Percentiles rank a stretch among this genome's conserved stretches.
Evolutionary conservation across 2,797 vertebrate species (phyloP).

Genomic region (Rhinophrynus dorsalis): DNA sequence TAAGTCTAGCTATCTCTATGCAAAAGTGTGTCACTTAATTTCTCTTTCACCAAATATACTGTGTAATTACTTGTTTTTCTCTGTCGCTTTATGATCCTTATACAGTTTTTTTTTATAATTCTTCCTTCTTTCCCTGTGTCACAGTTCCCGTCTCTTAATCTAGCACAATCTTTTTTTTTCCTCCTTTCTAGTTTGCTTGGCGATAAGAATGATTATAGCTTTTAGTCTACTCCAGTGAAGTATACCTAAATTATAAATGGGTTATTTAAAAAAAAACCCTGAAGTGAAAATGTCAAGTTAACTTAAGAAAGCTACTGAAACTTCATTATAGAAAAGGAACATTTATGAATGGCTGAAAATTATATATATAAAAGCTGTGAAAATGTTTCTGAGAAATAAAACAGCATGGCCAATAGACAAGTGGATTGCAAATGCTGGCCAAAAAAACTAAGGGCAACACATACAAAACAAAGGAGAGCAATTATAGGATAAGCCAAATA

Average conservation of each 20-base stretch:
- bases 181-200: not conserved
- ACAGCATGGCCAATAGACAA: not conserved
- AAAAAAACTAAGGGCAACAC: too few species aligned
- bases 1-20: too few species aligned
- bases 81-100: not conserved
- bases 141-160: not conserved
- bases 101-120: not conserved
- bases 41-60: not conserved
- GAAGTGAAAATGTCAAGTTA: constrained; percentile 9
- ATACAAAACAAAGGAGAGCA: too few species aligned
- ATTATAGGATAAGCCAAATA: too few species aligned
- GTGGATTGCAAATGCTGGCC: not conserved
- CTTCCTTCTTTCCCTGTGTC: not conserved
- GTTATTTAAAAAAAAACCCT: not conserved
- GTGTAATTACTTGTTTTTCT: not conserved
- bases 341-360: not conserved
- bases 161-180: not conserved
- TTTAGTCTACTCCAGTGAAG: not conserved
- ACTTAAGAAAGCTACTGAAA: not conserved
- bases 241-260: not conserved
- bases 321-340: not conserved
- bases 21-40: too few species aligned
- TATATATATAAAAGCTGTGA: not conserved
- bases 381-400: not conserved
- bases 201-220: not conserved